These are phyloP conservation scores for Lordiphosa fenestrarum DNA, from an alignment of 2,888 invertebrate species.

Conservation along the genomic window DNA sequence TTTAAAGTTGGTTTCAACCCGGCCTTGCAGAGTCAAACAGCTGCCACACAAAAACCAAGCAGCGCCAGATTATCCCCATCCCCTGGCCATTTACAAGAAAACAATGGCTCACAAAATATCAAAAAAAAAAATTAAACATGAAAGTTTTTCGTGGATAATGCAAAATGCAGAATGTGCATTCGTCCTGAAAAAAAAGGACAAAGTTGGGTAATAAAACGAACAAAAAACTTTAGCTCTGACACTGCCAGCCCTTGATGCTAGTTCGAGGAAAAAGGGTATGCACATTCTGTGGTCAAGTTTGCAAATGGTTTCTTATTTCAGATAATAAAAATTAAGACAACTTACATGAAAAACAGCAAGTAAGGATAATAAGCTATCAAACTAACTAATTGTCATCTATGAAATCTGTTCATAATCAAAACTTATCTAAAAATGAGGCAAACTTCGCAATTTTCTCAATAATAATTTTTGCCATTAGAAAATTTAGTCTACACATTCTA, in stretches of 20 bases:
- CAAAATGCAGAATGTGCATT: slow-evolving; percentile 48
- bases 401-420: no score
- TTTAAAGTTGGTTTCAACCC: slow-evolving; percentile 23
- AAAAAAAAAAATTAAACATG: slow-evolving; percentile 5
- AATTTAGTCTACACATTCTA: no score
- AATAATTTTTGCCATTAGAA: no score
- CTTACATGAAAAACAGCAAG: no score
- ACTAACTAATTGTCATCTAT: no score
- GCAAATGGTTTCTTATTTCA: not conserved
- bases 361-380: no score
- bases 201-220: slow-evolving; percentile 59
- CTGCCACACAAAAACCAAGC: slow-evolving; percentile 35
- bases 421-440: no score
- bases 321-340: no score
- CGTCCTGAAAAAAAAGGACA: slow-evolving; percentile 45
- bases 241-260: slow-evolving; percentile 52
- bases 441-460: no score
- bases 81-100: slow-evolving; percentile 61
- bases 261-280: slow-evolving; percentile 18
- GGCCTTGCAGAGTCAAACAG: slow-evolving; percentile 47
- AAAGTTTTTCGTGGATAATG: slow-evolving; percentile 38
- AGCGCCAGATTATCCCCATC: slow-evolving; percentile 34
- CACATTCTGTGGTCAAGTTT: not conserved
- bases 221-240: slow-evolving; percentile 52
- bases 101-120: slow-evolving; percentile 57